Conservation (phyloP, 2,113 vertebrate species). For the Carassius auratus region DNA sequence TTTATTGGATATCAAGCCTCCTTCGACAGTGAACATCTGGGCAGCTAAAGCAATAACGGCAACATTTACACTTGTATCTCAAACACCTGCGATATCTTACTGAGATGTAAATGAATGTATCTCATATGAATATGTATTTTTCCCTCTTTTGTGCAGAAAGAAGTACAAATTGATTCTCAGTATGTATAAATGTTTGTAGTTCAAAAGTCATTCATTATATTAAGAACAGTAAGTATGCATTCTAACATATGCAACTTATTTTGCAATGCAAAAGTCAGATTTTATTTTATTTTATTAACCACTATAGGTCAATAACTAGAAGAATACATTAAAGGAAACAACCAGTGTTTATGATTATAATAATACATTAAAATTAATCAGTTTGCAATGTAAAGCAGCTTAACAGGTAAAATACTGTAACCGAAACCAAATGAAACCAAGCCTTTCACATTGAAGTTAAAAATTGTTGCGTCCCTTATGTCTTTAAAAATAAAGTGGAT, state of each 20-base stretch:
- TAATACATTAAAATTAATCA: no score
- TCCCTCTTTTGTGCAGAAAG: not conserved
- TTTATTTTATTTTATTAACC: no score
- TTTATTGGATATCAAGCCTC: conserved; percentile 35
- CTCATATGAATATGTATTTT: conserved; percentile 6
- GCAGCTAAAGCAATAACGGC: conserved; percentile 29
- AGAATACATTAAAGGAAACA: no score
- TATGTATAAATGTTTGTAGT: not conserved
- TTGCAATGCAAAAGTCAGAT: not conserved
- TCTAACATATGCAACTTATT: not conserved
- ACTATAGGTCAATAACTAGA: no score
- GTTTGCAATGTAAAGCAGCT: no score
- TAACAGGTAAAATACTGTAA: no score
- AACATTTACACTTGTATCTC: conserved; percentile 29
- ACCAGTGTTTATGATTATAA: no score
- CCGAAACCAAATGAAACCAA: not conserved
- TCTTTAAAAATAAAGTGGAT: not conserved
- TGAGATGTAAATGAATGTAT: conserved; percentile 23
- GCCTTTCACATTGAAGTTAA: not conserved
- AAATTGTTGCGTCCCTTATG: not conserved
- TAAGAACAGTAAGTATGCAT: not conserved
- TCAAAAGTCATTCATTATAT: conserved; percentile 2
- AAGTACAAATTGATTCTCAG: not conserved
- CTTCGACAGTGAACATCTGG: conserved; percentile 38
- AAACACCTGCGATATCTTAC: conserved; percentile 34